These are phyloP conservation scores for Theristus sp. DNA, from an alignment of 2,888 invertebrate species.

Conservation along the genomic window DNA sequence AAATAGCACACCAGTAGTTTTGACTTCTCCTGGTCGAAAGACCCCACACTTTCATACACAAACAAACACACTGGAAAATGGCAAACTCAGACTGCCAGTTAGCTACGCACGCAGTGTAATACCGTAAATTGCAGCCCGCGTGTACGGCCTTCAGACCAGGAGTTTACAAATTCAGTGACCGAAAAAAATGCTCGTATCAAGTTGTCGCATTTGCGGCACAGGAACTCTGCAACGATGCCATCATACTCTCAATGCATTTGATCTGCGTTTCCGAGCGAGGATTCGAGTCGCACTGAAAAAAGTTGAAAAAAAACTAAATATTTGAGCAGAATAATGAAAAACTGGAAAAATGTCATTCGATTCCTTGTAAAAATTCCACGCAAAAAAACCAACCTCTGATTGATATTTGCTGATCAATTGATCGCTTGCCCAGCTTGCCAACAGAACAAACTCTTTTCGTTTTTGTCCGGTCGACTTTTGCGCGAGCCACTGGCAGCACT, in stretches of 20 bases:
- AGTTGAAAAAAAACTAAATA: neutral
- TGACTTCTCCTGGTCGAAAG: no score
- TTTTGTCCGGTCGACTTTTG: constrained; percentile 4
- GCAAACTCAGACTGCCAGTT: no score
- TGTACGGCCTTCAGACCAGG: no score
- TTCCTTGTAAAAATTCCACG: neutral
- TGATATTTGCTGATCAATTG: constrained; percentile 1
- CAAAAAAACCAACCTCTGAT: constrained; percentile 1
- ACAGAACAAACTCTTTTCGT: constrained; percentile 3
- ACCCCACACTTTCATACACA: no score
- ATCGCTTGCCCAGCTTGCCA: constrained; percentile 5
- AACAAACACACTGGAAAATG: no score
- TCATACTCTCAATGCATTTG: neutral
- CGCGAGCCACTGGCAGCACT: constrained; percentile 3
- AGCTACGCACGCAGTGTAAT: no score
- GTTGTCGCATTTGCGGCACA: no score
- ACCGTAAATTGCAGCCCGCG: no score
- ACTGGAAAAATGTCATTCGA: neutral
- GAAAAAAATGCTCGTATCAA: no score
- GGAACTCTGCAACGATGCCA: no score
- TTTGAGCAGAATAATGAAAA: neutral
- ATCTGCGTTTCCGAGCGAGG: neutral
- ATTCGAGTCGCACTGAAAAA: neutral
- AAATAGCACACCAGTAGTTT: no score
- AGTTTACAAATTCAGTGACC: no score